phyloP scores from a whole-genome alignment of 2,113 vertebrate genomes.

The Hypanus sabinus region DNA sequence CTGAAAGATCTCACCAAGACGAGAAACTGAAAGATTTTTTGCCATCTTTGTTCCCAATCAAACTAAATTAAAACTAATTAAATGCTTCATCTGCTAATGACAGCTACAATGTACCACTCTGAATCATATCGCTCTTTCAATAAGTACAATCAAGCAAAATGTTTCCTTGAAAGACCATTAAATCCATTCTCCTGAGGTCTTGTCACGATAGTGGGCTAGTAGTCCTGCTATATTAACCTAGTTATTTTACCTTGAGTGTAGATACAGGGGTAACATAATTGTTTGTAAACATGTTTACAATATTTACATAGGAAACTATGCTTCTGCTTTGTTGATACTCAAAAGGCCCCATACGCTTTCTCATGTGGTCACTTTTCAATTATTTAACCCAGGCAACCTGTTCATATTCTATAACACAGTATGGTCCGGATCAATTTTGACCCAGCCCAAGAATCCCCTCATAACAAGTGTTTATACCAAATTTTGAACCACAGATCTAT shows the following conservation, averaged over 20 bases:
- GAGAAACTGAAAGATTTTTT: not conserved
- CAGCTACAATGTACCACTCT: not conserved
- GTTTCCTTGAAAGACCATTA: not conserved
- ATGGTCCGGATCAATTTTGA: too few species aligned
- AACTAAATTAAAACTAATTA: not conserved
- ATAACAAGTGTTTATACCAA: too few species aligned
- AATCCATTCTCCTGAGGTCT: not conserved
- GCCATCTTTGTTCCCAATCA: not conserved
- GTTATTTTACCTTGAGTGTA: too few species aligned
- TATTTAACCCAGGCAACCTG: too few species aligned
- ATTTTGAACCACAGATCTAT: too few species aligned
- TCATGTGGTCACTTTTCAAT: too few species aligned
- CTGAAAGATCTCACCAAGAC: not conserved
- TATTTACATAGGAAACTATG: too few species aligned
- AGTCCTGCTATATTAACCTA: too few species aligned
- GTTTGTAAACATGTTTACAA: too few species aligned
- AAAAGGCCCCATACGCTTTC: not conserved
- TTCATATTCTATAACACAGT: too few species aligned
- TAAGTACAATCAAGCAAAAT: not conserved
- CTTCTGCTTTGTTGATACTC: not conserved
- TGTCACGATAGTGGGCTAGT: not conserved
- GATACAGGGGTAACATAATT: too few species aligned
- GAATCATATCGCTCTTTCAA: not conserved
- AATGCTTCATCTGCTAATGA: not conserved
- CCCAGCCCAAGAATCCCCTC: too few species aligned